These are phyloP conservation scores for Stigmatopora nigra DNA, from an alignment of 2,113 vertebrate species.

Conservation along the genomic window DNA sequence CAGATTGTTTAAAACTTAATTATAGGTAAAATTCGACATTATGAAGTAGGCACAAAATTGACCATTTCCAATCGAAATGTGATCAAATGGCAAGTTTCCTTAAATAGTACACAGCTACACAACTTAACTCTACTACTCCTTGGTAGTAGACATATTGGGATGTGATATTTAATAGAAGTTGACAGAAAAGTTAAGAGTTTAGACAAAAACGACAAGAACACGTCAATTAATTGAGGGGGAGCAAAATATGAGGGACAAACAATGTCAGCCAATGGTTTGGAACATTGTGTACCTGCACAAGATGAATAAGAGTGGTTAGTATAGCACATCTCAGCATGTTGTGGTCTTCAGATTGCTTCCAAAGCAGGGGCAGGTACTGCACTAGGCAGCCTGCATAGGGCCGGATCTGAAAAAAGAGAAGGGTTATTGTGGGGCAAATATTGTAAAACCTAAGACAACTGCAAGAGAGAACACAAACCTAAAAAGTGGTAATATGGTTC, in stretches of 20 bases:
- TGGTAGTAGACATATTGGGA: too few relatives aligned
- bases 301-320: conserved; percentile 87
- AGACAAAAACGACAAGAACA: too few relatives aligned
- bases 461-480: neutral
- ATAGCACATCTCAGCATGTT: conserved; percentile 98
- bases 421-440: neutral
- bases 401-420: conserved; percentile 72
- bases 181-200: too few relatives aligned
- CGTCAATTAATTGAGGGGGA: too few relatives aligned
- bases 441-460: neutral
- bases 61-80: too few relatives aligned
- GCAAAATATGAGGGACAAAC: neutral
- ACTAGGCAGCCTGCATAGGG: conserved; percentile 89
- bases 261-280: neutral
- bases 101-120: too few relatives aligned
- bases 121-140: too few relatives aligned
- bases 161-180: too few relatives aligned
- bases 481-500: neutral
- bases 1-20: neutral
- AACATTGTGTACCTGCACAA: conserved; percentile 78
- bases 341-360: conserved; percentile 98
- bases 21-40: conserved; percentile 2
- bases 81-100: too few relatives aligned
- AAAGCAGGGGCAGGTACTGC: conserved; percentile 93
- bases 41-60: too few relatives aligned